Evolutionary conservation across 2,797 vertebrate genomes (phyloP), one percentile per base, ranked within the genome.

Genomic region (Trematomus bernacchii): DNA sequence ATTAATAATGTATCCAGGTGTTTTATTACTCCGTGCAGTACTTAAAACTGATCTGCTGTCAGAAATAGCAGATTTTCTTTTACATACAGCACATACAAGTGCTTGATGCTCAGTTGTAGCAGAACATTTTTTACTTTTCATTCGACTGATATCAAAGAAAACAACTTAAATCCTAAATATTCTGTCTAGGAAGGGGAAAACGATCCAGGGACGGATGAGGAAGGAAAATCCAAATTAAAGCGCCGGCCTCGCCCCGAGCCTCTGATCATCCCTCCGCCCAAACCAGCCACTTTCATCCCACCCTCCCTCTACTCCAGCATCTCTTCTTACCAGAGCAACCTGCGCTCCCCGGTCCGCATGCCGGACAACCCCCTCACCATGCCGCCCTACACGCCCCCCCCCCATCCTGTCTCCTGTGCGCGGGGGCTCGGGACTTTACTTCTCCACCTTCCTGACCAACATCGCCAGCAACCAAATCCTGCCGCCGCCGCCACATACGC

Each of bases 181-280:
- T 51, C 14, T 11, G 6, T 67, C 19, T 62, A 96, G 95, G 94
- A 95, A 2, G 91, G 80, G 4, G 94, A 93, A 53, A 82, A 61
- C 0, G 90, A 95, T 15, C 66, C 83, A 0, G 84, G 82, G 0
- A n/a, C 79, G 33, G 94, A 95, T 0, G 89, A 93, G 1, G 93
- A 95, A 1, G 92, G 90, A 14, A 95, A 96, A 84, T 91, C 92
- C 67, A 94, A 98, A 90, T 89, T 94, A n/a, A 99, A 97, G 90
- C 97, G 97, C 9, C 93, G 97, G 10, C 97, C 97, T 0, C 95
- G 98, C n/a, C 98, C 98, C 0, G 98, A 99, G 87, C 98, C 98
- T 0, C 96, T 99, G 72, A 98, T 99, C 93, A 99, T 99, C 91
- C 98, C 98, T 16, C 97, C 97, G 3, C 98, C 97, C 10, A 99